Base-by-base conservation (phyloP, 2,797 vertebrate genomes). In the Sebastes minor region DNA sequence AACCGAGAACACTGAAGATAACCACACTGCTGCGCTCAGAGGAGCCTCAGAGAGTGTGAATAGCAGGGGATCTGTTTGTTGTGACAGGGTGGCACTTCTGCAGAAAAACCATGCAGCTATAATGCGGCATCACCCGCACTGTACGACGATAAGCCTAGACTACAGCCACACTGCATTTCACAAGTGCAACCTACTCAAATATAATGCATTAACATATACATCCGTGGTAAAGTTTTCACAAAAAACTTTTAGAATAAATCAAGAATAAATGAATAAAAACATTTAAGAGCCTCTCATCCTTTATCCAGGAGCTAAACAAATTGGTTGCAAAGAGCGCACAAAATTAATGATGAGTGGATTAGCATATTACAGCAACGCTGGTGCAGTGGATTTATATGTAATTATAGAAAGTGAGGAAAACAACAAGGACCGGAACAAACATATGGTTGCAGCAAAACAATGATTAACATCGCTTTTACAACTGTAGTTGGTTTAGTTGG, bases 1-100 rank as follows among this genome's bases (percentile, higher is more conserved):
- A 90, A 80, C 10, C 12, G 22, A 86, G 79, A 67, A 80, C 20
- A 27, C 81, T 55, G 76, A 82, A 77, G 66, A 82, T 32, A 67
- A 65, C 63, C 69, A 80, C 59, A 16, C 60, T 61, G 69, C 77
- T 38, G 76, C 0, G 4, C 80, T 82, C 69, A 16, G 67, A 80
- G 64, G 70, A 75, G 73, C 56, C n/a, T 74, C 70, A 78, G 33
- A 78, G 67, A 66, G 64, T 42, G 66, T 22, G 66, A 81, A 80
- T 59, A 71, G 66, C 79, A 64, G 62, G 5, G 60, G 72, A 73
- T 76, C 30, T 62, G 67, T 84, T 74, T 71, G 65, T 25, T 52
- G 28, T 80, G 68, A 86, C 76, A 49, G 55, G 2, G 61, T 42
- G 73, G 33, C 38, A 11, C 20, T 57, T 65, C 28, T 70, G 66